These are phyloP conservation scores for Otocyon megalotis DNA, from an alignment of 2,113 vertebrate genomes.

Conservation along the genomic window DNA sequence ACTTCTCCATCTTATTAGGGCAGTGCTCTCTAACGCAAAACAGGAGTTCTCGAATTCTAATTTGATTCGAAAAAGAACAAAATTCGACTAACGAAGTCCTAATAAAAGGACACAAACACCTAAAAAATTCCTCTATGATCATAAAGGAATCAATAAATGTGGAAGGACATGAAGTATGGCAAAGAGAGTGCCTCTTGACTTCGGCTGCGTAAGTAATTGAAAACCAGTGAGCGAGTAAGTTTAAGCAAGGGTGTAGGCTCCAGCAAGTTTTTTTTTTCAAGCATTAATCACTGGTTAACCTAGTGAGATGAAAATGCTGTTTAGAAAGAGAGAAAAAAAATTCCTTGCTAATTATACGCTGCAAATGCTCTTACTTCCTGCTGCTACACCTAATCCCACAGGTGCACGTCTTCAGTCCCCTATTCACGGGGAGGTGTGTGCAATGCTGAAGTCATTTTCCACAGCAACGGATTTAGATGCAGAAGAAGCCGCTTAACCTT, in stretches of 20 bases:
- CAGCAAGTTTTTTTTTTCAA: constrained; percentile 85
- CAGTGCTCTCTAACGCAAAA: neutral
- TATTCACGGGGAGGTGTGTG: constrained; percentile 84
- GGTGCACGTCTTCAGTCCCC: constrained; percentile 87
- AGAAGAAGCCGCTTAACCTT: constrained; percentile 85
- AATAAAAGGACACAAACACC: constrained; percentile 74
- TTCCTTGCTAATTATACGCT: constrained; percentile 92
- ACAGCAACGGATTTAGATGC: constrained; percentile 85
- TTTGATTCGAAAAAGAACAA: constrained; percentile 77
- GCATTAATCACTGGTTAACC: constrained; percentile 93
- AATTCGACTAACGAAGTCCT: constrained; percentile 78
- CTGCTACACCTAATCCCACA: constrained; percentile 90
- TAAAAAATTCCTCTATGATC: constrained; percentile 69
- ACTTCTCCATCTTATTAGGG: neutral
- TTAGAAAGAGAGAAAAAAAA: constrained; percentile 84
- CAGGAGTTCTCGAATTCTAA: constrained; percentile 71
- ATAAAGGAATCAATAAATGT: constrained; percentile 82
- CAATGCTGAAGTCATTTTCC: constrained; percentile 77
- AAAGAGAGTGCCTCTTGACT: constrained; percentile 80
- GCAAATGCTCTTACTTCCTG: constrained; percentile 90
- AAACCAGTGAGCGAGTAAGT: constrained; percentile 78
- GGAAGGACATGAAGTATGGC: constrained; percentile 82
- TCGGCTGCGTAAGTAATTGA: constrained; percentile 83
- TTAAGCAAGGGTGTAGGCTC: constrained; percentile 86
- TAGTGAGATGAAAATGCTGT: constrained; percentile 87